phyloP scores from a whole-genome alignment of 1,140 invertebrate species.

The Sitophilus oryzae region DNA sequence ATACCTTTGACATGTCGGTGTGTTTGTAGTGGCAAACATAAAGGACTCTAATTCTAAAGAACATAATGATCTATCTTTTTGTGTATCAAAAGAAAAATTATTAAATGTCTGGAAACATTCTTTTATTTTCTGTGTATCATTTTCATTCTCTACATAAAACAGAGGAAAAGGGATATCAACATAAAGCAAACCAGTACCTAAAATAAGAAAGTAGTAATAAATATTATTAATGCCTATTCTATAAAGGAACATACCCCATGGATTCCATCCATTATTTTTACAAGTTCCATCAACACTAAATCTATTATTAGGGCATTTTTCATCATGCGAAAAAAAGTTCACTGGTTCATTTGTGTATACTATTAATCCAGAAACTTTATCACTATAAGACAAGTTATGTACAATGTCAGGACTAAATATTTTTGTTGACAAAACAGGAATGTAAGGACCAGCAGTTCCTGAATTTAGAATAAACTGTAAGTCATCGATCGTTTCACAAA shows the following conservation, averaged over 20 bases:
- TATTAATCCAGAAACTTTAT: constrained; percentile 52
- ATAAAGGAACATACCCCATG: constrained; percentile 47
- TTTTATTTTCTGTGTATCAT: constrained; percentile 55
- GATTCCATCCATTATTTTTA: constrained; percentile 67
- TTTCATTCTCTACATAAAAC: constrained; percentile 61
- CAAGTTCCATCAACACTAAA: constrained; percentile 51
- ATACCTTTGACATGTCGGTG: constrained; percentile 70
- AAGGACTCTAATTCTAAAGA: constrained; percentile 77
- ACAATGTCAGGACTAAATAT: constrained; percentile 55
- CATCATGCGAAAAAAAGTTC: constrained; percentile 61
- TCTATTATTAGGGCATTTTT: constrained; percentile 76
- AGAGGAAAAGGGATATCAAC: constrained; percentile 80
- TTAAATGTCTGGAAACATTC: constrained; percentile 56
- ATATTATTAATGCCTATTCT: neutral
- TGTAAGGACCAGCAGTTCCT: constrained; percentile 65
- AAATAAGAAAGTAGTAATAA: neutral
- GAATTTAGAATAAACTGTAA: constrained; percentile 65
- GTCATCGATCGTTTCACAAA: constrained; percentile 55
- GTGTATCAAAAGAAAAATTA: constrained; percentile 51
- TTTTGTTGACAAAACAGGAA: constrained; percentile 58
- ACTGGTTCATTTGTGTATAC: constrained; percentile 48
- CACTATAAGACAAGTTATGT: constrained; percentile 44
- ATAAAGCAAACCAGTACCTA: constrained; percentile 58
- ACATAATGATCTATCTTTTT: constrained; percentile 69
- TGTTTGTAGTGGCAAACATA: constrained; percentile 84